Evolutionary conservation across 1,140 invertebrate genomes (phyloP).

Genomic region (Scylla paramamosain): DNA sequence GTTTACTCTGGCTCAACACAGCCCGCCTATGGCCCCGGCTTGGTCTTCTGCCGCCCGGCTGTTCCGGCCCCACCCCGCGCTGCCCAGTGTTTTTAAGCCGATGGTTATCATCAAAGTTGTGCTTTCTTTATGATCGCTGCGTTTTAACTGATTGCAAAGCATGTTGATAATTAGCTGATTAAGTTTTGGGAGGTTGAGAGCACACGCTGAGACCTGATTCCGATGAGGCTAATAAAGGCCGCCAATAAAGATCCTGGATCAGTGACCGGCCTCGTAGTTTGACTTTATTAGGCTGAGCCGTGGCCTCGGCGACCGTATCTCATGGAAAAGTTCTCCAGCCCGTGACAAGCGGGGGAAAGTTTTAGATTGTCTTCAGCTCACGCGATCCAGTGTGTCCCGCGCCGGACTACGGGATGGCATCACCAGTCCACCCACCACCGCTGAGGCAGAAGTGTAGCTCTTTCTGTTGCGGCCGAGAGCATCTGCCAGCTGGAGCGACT

Average conservation of each 20-base stretch:
- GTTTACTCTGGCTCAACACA: slow-evolving; percentile 28
- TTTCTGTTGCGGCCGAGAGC: background rate
- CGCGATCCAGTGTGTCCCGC: background rate
- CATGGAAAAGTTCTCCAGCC: background rate
- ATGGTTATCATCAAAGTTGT: background rate
- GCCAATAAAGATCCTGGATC: background rate
- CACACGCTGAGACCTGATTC: background rate
- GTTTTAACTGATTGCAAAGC: background rate
- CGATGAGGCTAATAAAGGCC: slow-evolving; percentile 42
- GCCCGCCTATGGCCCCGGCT: slow-evolving; percentile 5
- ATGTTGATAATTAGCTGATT: background rate
- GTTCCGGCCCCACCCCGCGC: background rate
- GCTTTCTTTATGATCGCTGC: background rate
- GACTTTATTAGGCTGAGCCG: background rate
- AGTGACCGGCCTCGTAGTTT: background rate
- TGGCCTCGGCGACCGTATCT: background rate
- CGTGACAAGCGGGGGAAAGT: background rate
- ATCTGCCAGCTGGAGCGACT: background rate
- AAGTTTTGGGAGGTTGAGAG: background rate
- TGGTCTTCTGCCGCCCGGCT: background rate
- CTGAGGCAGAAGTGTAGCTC: background rate
- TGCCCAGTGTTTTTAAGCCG: background rate
- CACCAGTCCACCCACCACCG: background rate
- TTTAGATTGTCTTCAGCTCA: slow-evolving; percentile 4
- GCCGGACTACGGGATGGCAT: background rate